Evolutionary conservation across 1,140 invertebrate genomes (phyloP).

Genomic region (Drosophila santomea): DNA sequence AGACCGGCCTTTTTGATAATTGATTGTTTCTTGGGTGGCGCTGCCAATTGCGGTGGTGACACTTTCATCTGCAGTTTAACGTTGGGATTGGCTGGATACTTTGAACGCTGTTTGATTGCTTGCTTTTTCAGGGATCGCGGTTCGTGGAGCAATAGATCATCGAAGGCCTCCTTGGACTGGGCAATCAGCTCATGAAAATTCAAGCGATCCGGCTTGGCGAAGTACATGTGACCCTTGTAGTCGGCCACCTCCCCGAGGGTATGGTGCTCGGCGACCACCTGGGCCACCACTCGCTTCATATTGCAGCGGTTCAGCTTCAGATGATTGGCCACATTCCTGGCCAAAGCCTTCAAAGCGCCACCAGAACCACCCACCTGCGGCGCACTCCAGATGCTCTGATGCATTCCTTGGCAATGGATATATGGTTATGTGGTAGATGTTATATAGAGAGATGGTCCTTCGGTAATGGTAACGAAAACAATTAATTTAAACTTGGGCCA

Average conservation of each 20-base stretch:
- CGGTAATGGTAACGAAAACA: neutral
- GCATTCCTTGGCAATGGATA: constrained; percentile 2
- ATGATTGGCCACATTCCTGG: constrained; percentile 63
- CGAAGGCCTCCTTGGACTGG: constrained; percentile 67
- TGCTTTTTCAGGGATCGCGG: neutral
- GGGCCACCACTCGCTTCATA: constrained; percentile 68
- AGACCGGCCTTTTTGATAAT: too few species aligned
- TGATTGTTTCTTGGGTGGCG: neutral
- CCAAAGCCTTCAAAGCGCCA: constrained; percentile 57
- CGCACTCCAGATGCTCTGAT: constrained; percentile 55
- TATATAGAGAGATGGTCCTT: neutral
- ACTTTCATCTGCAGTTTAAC: neutral
- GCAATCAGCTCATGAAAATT: constrained; percentile 52
- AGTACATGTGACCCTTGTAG: constrained; percentile 67
- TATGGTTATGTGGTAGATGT: neutral
- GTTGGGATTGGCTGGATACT: neutral
- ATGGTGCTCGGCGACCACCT: constrained; percentile 65
- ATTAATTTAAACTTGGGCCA: constrained; percentile 17
- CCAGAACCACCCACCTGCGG: constrained; percentile 52
- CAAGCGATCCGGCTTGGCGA: constrained; percentile 55
- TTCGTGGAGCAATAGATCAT: constrained; percentile 51
- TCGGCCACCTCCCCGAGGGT: constrained; percentile 54
- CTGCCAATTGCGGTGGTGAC: neutral
- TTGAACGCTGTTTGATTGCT: neutral
- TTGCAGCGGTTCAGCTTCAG: constrained; percentile 36